Evolutionary conservation across 2,797 vertebrate species (phyloP).

Genomic region (Poeciliopsis infans): DNA sequence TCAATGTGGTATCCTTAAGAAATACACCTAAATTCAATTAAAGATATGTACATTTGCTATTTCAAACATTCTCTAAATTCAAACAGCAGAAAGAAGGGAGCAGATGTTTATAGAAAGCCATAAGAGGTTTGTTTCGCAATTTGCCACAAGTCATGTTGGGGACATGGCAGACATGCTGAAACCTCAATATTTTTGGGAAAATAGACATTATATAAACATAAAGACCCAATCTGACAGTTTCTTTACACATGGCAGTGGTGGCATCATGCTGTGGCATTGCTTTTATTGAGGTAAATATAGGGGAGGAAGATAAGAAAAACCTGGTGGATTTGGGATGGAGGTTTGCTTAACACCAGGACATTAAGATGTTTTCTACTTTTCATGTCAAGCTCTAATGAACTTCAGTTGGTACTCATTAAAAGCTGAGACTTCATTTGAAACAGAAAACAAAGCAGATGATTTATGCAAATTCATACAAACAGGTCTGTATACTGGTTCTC

Average conservation of each 20-base stretch:
- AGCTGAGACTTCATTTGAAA: background rate
- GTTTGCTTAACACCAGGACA: background rate
- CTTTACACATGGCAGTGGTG: background rate
- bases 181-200: background rate
- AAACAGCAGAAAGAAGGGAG: background rate
- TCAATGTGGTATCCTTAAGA: no score
- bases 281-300: background rate
- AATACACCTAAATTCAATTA: no score
- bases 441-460: slow-evolving; percentile 35
- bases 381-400: background rate
- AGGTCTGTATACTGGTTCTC: background rate
- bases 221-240: background rate
- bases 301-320: background rate
- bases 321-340: background rate
- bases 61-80: background rate
- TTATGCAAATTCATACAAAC: slow-evolving; percentile 10
- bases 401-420: background rate
- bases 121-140: background rate
- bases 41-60: background rate
- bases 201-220: background rate
- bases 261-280: background rate
- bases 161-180: background rate
- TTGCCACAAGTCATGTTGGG: background rate
- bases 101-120: background rate
- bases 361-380: background rate